Conservation (phyloP, 2,113 vertebrate genomes). For the Steatornis caripensis region DNA sequence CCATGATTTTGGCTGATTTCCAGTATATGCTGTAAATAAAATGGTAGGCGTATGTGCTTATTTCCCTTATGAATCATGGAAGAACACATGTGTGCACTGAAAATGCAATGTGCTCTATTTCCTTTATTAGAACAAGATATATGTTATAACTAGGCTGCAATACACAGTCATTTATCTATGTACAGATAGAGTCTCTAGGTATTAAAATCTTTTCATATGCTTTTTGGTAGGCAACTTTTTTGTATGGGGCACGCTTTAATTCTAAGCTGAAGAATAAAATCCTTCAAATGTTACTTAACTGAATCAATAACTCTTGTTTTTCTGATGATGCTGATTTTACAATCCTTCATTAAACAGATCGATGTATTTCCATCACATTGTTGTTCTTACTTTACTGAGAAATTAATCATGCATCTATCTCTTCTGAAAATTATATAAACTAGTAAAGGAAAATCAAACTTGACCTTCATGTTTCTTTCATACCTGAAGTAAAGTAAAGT, state of each 20-base stretch:
- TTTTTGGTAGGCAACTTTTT: background rate
- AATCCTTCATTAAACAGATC: conserved; percentile 23
- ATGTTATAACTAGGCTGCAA: background rate
- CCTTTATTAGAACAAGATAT: background rate
- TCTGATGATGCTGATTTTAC: background rate
- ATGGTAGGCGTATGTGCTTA: background rate
- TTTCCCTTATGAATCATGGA: background rate
- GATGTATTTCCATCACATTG: conserved; percentile 3
- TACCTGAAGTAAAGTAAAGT: background rate
- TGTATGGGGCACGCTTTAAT: background rate
- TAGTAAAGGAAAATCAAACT: background rate
- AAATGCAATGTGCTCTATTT: background rate
- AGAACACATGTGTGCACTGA: background rate
- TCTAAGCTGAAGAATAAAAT: background rate
- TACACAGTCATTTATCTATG: background rate
- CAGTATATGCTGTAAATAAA: background rate
- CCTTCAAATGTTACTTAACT: background rate
- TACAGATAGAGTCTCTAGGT: background rate
- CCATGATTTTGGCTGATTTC: background rate
- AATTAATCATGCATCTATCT: background rate
- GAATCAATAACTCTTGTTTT: conserved; percentile 21
- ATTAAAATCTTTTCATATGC: background rate
- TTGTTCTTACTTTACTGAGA: conserved; percentile 28
- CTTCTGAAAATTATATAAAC: background rate
- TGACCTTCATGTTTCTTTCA: background rate